Percentiles rank a stretch among this genome's conserved stretches.
Evolutionary conservation across 2,113 vertebrate species (phyloP).

Genomic region (Eptatretus burgeri): DNA sequence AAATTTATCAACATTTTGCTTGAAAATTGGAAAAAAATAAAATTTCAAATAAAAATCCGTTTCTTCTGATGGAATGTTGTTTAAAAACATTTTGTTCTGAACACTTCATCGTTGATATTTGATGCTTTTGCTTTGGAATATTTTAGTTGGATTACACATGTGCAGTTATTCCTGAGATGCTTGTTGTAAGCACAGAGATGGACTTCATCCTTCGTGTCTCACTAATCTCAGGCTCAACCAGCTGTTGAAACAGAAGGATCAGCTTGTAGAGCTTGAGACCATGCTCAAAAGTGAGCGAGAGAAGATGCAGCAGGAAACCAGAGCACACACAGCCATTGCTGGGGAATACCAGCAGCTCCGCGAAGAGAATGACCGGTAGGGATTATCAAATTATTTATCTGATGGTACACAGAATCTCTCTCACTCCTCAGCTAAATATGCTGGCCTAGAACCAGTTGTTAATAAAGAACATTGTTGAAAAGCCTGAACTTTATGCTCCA

Average conservation of each 20-base stretch:
- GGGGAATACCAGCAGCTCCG: conserved; percentile 42
- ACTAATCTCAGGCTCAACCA: conserved; percentile 47
- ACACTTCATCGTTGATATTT: not conserved
- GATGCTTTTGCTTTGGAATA: too few relatives aligned
- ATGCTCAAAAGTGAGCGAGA: conserved; percentile 50
- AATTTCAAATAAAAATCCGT: too few relatives aligned
- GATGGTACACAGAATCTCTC: too few relatives aligned
- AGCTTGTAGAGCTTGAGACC: conserved; percentile 64
- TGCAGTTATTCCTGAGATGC: too few relatives aligned
- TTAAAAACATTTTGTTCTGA: too few relatives aligned
- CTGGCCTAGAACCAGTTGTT: too few relatives aligned
- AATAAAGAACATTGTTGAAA: too few relatives aligned
- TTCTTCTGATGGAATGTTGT: not conserved
- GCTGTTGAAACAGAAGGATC: conserved; percentile 56
- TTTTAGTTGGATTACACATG: too few relatives aligned
- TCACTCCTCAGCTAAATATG: too few relatives aligned
- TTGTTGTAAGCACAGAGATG: not conserved
- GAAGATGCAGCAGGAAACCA: conserved; percentile 51
- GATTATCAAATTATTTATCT: not conserved
- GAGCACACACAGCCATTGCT: conserved; percentile 38
- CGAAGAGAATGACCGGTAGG: conserved; percentile 60
- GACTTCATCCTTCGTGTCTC: not conserved
- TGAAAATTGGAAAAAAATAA: too few relatives aligned
- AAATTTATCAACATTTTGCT: too few relatives aligned
- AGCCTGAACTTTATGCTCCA: too few relatives aligned